Base-by-base conservation (phyloP, 2,888 invertebrate genomes). In the Ellobium chinense region DNA sequence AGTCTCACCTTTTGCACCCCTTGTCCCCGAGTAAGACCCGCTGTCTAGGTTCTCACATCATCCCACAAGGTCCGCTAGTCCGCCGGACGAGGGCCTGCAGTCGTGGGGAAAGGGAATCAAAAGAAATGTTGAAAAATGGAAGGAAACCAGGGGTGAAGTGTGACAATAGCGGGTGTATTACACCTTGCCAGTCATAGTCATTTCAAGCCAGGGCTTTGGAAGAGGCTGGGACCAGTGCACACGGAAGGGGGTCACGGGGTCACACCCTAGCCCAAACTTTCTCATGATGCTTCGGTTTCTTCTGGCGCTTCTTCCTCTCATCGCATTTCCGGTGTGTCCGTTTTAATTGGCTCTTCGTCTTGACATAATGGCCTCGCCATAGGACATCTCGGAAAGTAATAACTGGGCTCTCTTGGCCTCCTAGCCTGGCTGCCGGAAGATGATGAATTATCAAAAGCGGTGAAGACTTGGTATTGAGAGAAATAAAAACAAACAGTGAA, bases 321-420 rank as follows among this genome's bases (percentile, higher is more conserved):
- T 60, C 68, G 60, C 68, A 77, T 68, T 77, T 77, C 77, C 77
- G 62, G 77, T 77, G 29, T 68, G 68, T 56, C 68, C 37, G 58
- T 18, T n/a, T n/a, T n/a, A n/a, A n/a, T n/a, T n/a, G n/a, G n/a
- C n/a, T n/a, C n/a, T n/a, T n/a, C n/a, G n/a, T n/a, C n/a, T n/a
- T n/a, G n/a, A n/a, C n/a, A n/a, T n/a, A n/a, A n/a, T n/a, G n/a
- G n/a, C n/a, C n/a, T n/a, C n/a, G n/a, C n/a, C n/a, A n/a, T n/a
- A n/a, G n/a, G n/a, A n/a, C n/a, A n/a, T n/a, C n/a, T n/a, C n/a
- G n/a, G n/a, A n/a, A n/a, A n/a, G n/a, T n/a, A n/a, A n/a, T n/a
- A n/a, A n/a, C n/a, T n/a, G n/a, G n/a, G n/a, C n/a, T n/a, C n/a
- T n/a, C n/a, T n/a, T n/a, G n/a, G n/a, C n/a, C n/a, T n/a, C n/a